A percentile compares a stretch with the other conserved stretches of the same genome.
phyloP scores from a whole-genome alignment of 2,888 invertebrate species.

The Drosophila quinaria region DNA sequence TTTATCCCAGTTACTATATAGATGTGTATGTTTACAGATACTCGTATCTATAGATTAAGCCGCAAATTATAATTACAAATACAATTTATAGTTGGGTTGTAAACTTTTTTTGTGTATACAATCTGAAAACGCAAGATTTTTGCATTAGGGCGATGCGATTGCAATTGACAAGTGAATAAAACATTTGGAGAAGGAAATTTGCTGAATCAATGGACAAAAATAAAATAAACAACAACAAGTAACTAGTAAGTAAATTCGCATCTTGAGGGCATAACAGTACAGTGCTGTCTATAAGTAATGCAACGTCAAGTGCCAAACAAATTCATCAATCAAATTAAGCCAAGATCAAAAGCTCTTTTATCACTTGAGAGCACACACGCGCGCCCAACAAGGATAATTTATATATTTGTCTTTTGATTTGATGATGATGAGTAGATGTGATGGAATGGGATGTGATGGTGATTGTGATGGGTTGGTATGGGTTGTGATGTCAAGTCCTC shows the following conservation, averaged over 20 bases:
- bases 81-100: constrained; percentile 42
- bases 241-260: background rate
- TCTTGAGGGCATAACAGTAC: background rate
- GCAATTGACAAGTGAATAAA: constrained; percentile 17
- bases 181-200: constrained; percentile 26
- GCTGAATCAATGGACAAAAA: constrained; percentile 1
- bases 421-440: background rate
- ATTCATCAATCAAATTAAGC: constrained; percentile 70
- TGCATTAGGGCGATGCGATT: constrained; percentile 25
- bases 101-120: constrained; percentile 39
- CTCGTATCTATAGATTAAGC: constrained; percentile 16
- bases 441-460: background rate
- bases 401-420: constrained; percentile 2
- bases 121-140: constrained; percentile 15
- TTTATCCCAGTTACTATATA: constrained; percentile 3
- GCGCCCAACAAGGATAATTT: constrained; percentile 31
- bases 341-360: constrained; percentile 47
- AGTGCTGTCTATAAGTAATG: constrained; percentile 10
- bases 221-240: background rate
- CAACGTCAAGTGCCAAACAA: constrained; percentile 50
- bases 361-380: constrained; percentile 37
- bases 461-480: background rate
- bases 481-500: background rate
- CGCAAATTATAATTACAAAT: constrained; percentile 37
- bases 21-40: background rate